A percentile compares a stretch with the other conserved stretches of the same genome.
Conservation (phyloP, 2,888 invertebrate genomes). For the Agriopis aurantiaria region DNA sequence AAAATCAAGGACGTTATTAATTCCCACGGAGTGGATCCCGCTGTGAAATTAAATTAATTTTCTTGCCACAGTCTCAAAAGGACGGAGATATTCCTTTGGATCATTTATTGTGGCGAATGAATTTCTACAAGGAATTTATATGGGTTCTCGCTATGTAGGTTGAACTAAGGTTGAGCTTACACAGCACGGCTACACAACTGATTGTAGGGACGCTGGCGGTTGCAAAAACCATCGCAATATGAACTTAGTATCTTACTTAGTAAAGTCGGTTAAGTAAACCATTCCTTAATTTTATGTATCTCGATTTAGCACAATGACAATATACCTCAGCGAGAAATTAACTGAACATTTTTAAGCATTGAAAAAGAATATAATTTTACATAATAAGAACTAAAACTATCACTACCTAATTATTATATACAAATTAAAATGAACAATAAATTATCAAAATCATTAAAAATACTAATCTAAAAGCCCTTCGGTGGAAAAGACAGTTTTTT, state of each 20-base stretch:
- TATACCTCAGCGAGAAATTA: no score
- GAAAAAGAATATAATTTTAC: no score
- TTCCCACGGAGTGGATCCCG: slow-evolving; percentile 35
- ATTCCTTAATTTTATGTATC: no score
- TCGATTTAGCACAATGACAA: no score
- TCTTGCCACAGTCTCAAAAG: slow-evolving; percentile 41
- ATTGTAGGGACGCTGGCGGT: neutral
- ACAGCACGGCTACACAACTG: neutral
- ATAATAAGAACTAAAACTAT: no score
- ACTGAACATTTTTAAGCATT: no score
- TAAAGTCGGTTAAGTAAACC: neutral
- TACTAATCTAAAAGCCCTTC: no score
- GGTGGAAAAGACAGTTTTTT: no score
- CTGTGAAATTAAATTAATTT: slow-evolving; percentile 46
- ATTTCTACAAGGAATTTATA: slow-evolving; percentile 32
- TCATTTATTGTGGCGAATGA: slow-evolving; percentile 33
- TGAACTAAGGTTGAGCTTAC: neutral
- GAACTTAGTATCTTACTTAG: no score
- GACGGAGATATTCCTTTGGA: slow-evolving; percentile 42
- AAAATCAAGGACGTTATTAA: slow-evolving; percentile 41
- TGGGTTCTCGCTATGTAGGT: neutral
- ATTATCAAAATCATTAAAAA: no score
- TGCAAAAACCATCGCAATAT: neutral
- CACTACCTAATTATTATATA: no score
- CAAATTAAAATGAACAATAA: no score